Conservation (phyloP, 2,888 invertebrate genomes). For the Xanthorhoe spadicearia region DNA sequence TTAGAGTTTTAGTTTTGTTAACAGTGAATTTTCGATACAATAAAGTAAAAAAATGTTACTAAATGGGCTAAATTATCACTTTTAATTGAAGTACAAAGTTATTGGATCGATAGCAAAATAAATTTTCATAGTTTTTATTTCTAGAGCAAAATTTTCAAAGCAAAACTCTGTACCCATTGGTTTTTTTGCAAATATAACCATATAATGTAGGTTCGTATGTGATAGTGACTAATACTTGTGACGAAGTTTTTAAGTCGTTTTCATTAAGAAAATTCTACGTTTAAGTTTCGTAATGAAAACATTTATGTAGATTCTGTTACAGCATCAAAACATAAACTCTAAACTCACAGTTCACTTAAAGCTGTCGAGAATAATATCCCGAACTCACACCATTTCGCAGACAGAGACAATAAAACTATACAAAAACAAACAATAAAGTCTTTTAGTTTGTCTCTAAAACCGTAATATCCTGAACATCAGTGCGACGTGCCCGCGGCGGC, state of each 20-base stretch:
- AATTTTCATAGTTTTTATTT: too few species aligned
- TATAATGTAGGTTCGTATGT: too few species aligned
- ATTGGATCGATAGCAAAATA: too few species aligned
- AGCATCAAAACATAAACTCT: background rate
- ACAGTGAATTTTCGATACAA: background rate
- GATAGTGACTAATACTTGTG: too few species aligned
- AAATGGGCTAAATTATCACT: too few species aligned
- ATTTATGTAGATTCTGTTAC: background rate
- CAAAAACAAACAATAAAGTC: background rate
- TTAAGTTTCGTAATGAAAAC: too few species aligned
- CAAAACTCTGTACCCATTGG: too few species aligned
- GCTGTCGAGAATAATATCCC: background rate
- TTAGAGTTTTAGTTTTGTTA: background rate
- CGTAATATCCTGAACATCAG: slow-evolving; percentile 4
- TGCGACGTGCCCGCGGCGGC: background rate
- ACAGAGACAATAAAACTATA: slow-evolving; percentile 2
- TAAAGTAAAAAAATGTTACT: background rate
- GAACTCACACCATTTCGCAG: background rate
- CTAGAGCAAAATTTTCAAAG: too few species aligned
- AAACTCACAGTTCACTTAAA: background rate
- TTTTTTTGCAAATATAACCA: too few species aligned
- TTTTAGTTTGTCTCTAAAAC: background rate
- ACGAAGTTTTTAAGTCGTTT: too few species aligned
- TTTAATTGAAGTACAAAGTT: too few species aligned
- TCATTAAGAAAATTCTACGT: too few species aligned